phyloP scores from a whole-genome alignment of 2,888 invertebrate genomes.

The Heteromyza rotundicornis region DNA sequence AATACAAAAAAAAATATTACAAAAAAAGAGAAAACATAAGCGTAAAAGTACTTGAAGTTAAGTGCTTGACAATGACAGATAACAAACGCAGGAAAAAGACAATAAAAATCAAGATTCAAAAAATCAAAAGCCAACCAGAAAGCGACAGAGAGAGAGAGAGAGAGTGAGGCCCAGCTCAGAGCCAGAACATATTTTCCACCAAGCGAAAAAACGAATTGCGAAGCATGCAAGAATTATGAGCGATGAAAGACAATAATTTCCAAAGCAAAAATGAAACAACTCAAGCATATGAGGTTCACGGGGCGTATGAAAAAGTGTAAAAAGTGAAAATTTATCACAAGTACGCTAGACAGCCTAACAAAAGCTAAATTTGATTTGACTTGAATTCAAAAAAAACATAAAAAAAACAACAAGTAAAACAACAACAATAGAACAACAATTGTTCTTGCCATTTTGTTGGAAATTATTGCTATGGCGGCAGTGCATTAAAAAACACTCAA shows the following conservation, averaged over 20 bases:
- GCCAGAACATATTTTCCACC: no score
- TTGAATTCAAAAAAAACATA: constrained; percentile 12
- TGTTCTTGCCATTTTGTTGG: no score
- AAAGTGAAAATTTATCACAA: background rate
- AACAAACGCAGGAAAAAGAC: constrained; percentile 20
- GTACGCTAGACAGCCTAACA: constrained; percentile 14
- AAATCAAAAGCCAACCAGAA: constrained; percentile 7
- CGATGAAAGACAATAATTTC: constrained; percentile 19
- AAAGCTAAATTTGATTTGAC: no score
- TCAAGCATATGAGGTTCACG: constrained; percentile 19
- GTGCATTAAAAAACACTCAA: background rate
- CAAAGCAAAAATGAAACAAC: constrained; percentile 22
- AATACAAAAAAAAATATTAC: background rate
- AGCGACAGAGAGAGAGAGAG: constrained; percentile 19
- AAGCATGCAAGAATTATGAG: background rate
- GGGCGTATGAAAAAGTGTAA: constrained; percentile 15
- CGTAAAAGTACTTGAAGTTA: constrained; percentile 36
- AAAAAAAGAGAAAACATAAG: constrained; percentile 20
- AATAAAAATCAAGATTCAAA: constrained; percentile 10
- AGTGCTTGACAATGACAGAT: constrained; percentile 42
- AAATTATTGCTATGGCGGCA: no score
- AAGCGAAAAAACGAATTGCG: background rate
- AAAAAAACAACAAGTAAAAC: no score
- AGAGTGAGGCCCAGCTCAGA: no score
- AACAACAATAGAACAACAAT: no score